Evolutionary conservation across 2,113 vertebrate genomes (phyloP).

Genomic region (Alouatta palliata): DNA sequence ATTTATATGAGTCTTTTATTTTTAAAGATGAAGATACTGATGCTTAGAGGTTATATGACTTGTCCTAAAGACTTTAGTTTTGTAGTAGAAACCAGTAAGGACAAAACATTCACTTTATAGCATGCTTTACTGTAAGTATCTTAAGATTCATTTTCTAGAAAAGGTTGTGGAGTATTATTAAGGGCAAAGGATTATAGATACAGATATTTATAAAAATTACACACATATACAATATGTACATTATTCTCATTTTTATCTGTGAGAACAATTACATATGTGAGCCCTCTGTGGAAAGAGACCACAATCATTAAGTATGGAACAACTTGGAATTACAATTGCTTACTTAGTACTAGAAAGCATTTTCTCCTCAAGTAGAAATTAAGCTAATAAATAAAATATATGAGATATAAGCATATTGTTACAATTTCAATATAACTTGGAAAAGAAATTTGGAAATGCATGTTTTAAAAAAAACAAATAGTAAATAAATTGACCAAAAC

Average conservation of each 20-base stretch:
- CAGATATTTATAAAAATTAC: background rate
- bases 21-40: background rate
- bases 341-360: background rate
- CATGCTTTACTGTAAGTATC: background rate
- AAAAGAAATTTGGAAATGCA: background rate
- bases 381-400: constrained; percentile 28
- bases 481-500: background rate
- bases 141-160: constrained; percentile 16
- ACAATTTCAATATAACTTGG: constrained; percentile 37
- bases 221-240: background rate
- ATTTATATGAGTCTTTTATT: background rate
- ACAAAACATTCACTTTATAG: background rate
- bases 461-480: background rate
- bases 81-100: background rate
- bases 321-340: background rate
- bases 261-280: background rate
- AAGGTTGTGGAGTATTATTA: background rate
- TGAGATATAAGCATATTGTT: background rate
- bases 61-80: background rate
- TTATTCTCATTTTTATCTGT: background rate
- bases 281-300: background rate
- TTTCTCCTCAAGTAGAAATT: constrained; percentile 24
- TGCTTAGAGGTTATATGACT: background rate
- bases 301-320: background rate
- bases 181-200: background rate